Percentiles rank a stretch among this genome's conserved stretches.
Evolutionary conservation across 30 jellyfish, hydroid and myxozoan species (phyloP).

Genomic region (Nemopilema nomurai): DNA sequence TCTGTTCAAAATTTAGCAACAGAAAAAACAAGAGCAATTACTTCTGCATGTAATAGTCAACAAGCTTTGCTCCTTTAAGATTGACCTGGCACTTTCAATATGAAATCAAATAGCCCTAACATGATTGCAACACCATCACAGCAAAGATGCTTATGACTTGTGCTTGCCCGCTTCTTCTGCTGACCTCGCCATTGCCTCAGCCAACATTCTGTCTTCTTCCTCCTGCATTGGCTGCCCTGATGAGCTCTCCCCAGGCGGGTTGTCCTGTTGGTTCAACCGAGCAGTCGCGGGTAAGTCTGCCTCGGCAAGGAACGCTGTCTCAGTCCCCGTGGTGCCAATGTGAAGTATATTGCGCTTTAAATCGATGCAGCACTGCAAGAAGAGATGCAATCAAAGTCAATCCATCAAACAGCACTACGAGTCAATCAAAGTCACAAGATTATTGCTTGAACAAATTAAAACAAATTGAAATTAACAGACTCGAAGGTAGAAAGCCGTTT

Average conservation of each 20-base stretch:
- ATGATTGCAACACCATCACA: background rate
- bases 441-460: no score
- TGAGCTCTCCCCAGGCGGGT: slow-evolving; percentile 43
- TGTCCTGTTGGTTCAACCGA: slow-evolving; percentile 65
- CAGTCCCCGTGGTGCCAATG: slow-evolving; percentile 94
- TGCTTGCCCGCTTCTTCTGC: slow-evolving; percentile 47
- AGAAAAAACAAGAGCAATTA: no score
- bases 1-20: no score
- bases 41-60: no score
- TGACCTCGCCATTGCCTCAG: slow-evolving; percentile 88
- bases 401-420: no score
- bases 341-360: slow-evolving; percentile 67
- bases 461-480: no score
- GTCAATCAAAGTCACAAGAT: no score
- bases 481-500: no score
- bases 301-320: slow-evolving; percentile 87
- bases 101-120: background rate
- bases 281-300: slow-evolving; percentile 97
- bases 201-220: slow-evolving; percentile 93
- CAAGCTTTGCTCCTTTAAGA: no score
- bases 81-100: background rate
- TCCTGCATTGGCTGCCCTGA: slow-evolving; percentile 68
- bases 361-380: slow-evolving; percentile 95
- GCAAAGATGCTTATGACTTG: slow-evolving; percentile 14
- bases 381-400: no score